Percentiles rank a stretch among this genome's conserved stretches.
Evolutionary conservation across 2,797 vertebrate genomes (phyloP).

Genomic region (Sebastes nivosus): DNA sequence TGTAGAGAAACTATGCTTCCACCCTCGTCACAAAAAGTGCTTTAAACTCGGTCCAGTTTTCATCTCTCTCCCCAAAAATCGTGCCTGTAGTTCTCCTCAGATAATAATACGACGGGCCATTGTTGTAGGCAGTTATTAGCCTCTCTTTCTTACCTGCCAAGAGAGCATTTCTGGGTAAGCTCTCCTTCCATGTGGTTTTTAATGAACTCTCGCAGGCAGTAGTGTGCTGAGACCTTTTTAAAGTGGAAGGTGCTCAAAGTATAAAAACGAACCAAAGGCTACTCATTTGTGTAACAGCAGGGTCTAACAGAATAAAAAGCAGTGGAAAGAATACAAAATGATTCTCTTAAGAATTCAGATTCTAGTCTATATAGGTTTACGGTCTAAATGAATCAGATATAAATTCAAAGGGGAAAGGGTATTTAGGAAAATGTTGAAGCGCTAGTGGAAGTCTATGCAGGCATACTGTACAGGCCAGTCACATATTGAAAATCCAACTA

Average conservation of each 20-base stretch:
- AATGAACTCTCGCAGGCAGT: background rate
- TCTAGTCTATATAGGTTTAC: background rate
- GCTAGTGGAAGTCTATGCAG: background rate
- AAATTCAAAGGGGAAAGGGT: background rate
- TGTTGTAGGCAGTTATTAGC: background rate
- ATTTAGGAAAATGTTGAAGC: background rate
- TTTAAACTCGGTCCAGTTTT: slow-evolving; percentile 1
- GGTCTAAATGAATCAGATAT: background rate
- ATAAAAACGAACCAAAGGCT: background rate
- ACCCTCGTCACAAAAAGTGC: slow-evolving; percentile 2
- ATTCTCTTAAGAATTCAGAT: background rate
- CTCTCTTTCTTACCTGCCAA: slow-evolving; percentile 5
- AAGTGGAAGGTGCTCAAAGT: background rate
- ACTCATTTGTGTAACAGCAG: background rate
- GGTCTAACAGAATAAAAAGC: background rate
- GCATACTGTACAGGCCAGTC: background rate
- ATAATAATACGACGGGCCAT: background rate
- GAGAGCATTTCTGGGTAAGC: background rate
- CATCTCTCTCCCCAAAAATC: background rate
- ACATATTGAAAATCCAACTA: slow-evolving; percentile 2
- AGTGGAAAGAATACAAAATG: background rate
- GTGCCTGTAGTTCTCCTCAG: background rate
- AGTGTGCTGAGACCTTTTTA: background rate
- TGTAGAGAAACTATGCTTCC: background rate
- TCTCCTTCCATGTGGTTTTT: slow-evolving; percentile 4